Evolutionary conservation across 1,140 invertebrate species (phyloP), one percentile per base, ranked within the genome.

Genomic region (Drosophila littoralis): DNA sequence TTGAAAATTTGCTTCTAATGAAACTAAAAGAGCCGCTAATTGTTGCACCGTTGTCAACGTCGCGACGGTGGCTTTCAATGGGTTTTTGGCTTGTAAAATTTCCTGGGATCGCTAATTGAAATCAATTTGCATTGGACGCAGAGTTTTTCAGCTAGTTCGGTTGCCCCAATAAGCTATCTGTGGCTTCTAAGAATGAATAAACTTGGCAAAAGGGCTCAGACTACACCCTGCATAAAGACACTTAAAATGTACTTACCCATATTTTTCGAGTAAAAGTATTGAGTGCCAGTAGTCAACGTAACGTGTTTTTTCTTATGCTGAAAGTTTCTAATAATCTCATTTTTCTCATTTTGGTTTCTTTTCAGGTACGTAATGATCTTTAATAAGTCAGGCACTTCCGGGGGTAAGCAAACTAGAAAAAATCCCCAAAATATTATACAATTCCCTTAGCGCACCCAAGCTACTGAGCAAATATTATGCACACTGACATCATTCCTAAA

Each of bases 1-100:
- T 77, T 59, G 69, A 79, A 88, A 79, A 83, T 77, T 51, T 57
- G 46, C 46, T 54, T 85, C 76, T 79, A 83, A 82, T 88, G 79
- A 79, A 88, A 68, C 79, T 68, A 63, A 88, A 83, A 81, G 58
- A 88, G 68, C 61, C 79, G 82, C 79, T 83, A 88, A 88, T 86
- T 82, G 66, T 63, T 74, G 61, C 76, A 68, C 40, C 69, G 38
- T 77, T 80, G 68, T 63, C 68, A 80, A 46, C 52, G 33, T 42
- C 43, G 59, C 68, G 36, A 38, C 9, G 22, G 7, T 22, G 45
- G 57, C 54, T 61, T 76, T 64, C 28, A 50, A 36, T 51, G 28
- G 36, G n/a, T 15, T 36, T 70, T 54, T 22, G 7, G 33, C 9
- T 33, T 42, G 32, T 17, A 3, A 40, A 54, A 35, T 40, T 66